A percentile compares a stretch with the other conserved stretches of the same genome.
phyloP scores from a whole-genome alignment of 1,140 invertebrate genomes.

The Drosophila santomea region DNA sequence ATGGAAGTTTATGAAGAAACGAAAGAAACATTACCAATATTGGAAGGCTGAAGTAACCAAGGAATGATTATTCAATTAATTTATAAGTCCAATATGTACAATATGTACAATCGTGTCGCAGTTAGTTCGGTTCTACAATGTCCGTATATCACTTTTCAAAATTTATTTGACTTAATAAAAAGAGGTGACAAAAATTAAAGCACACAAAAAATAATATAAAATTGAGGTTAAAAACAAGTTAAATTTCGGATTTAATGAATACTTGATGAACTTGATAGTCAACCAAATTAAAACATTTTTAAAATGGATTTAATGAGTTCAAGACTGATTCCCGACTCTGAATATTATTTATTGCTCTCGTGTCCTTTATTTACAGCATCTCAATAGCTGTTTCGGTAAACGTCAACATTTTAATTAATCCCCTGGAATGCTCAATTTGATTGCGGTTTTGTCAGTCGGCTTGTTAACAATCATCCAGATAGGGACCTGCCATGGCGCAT shows the following conservation, averaged over 20 bases:
- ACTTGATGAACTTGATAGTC: too few species aligned
- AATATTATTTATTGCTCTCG: not conserved
- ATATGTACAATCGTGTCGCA: not conserved
- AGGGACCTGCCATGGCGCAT: slow-evolving; percentile 1
- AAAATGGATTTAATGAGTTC: not conserved
- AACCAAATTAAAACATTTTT: not conserved
- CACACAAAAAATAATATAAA: too few species aligned
- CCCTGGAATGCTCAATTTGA: slow-evolving; percentile 60
- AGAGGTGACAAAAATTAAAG: too few species aligned
- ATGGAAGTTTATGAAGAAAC: slow-evolving; percentile 16
- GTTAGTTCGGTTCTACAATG: too few species aligned
- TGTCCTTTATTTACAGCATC: slow-evolving; percentile 2
- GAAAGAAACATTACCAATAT: not conserved
- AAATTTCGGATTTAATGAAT: too few species aligned
- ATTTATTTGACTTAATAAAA: too few species aligned
- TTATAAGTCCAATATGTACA: not conserved
- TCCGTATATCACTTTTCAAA: too few species aligned
- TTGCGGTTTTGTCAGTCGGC: slow-evolving; percentile 57
- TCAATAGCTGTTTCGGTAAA: slow-evolving; percentile 24
- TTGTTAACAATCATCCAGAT: slow-evolving; percentile 54
- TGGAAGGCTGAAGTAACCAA: not conserved
- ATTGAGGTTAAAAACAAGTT: too few species aligned
- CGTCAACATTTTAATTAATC: slow-evolving; percentile 73
- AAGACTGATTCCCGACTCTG: not conserved
- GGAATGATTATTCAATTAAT: not conserved